Evolutionary conservation across 2,888 invertebrate species (phyloP), one percentile per base, ranked within the genome.

Genomic region (Aethes cnicana): DNA sequence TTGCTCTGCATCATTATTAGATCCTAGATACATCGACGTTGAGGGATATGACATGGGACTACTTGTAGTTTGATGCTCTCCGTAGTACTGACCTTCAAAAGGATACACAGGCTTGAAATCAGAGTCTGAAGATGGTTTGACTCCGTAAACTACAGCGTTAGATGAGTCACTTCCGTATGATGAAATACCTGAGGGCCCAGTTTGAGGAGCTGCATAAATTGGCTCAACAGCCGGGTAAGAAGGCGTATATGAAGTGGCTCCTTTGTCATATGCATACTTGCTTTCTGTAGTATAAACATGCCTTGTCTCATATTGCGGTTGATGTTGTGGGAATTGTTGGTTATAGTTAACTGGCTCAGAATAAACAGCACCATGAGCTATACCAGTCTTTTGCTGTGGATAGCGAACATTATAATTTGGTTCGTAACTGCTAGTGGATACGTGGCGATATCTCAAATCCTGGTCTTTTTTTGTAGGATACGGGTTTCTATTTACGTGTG

Each of bases 51-150:
- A 84, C 2, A 72, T 72, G 9, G 88, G 77, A 36, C 73, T 81
- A 44, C 68, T 85, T 1, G 89, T 88, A 1, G 81, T 81, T 69
- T 18, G 48, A n/a, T 50, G 49, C 23, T 86, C 85, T 49, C 79
- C 74, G 47, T 72, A 82, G 59, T 84, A 83, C 54, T 90, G 88
- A 1, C 74, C 76, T 58, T 89, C 87, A 55, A 77, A 87, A 1
- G 89, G 87, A 49, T 90, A 89, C 0, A 89, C 89, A 1, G 89
- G 89, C 54, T 87, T 87, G 50, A 89, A 89, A 59, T 88, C 84
- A 1, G 84, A 68, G 49, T 88, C 86, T 4, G 81, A 67, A 8
- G 81, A 74, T 23, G 88, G 88, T 60, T 89, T 88, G 0, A 87
- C 72, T 1, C 88, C 88, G 44, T 89, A 89, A 0, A 89, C 87